Evolutionary conservation across 2,797 vertebrate species (phyloP).

Genomic region (Cephalopachus bancanus): DNA sequence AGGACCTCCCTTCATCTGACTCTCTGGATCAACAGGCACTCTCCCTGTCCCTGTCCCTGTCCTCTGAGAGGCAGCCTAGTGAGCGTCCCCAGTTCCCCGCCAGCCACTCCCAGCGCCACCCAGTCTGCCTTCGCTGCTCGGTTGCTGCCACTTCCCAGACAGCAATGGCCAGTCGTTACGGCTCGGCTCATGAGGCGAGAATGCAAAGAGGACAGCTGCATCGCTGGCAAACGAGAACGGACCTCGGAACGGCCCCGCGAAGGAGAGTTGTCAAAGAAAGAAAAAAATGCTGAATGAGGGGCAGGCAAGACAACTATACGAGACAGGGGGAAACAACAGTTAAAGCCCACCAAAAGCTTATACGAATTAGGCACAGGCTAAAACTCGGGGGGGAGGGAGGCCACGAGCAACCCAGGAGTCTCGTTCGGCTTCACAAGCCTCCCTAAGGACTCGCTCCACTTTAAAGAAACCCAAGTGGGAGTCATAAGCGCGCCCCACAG

Average conservation of each 20-base stretch:
- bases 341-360: neutral
- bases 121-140: neutral
- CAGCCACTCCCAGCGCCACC: rapidly evolving
- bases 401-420: neutral
- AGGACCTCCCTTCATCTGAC: rapidly evolving
- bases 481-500: neutral
- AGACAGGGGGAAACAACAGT: neutral
- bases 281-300: neutral
- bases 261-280: neutral
- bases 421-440: neutral
- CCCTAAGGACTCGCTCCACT: neutral
- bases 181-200: neutral
- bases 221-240: neutral
- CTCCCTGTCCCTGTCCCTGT: neutral
- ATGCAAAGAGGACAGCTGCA: neutral
- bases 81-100: rapidly evolving
- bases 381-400: neutral
- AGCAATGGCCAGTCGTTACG: rapidly evolving
- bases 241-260: neutral
- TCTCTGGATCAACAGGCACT: neutral
- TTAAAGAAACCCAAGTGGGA: neutral
- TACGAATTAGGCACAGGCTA: neutral
- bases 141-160: neutral
- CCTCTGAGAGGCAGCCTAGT: neutral
- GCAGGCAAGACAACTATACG: neutral